These are phyloP conservation scores for Proctacanthus coquilletti DNA, from an alignment of 1,140 invertebrate genomes.

Conservation along the genomic window DNA sequence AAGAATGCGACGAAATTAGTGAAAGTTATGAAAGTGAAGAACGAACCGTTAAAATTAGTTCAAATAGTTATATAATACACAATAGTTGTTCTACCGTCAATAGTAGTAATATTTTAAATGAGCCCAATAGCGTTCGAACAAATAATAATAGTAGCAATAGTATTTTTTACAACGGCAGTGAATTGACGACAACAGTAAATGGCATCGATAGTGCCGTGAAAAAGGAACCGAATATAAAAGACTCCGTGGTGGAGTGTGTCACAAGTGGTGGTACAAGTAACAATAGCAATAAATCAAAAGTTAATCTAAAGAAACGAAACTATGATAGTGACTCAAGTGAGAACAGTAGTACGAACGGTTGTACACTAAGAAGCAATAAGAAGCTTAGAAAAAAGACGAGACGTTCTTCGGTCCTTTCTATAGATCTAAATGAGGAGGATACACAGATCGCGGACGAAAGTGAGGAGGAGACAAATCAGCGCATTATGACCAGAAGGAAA, in stretches of 20 bases:
- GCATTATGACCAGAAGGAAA: constrained; percentile 22
- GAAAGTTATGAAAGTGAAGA: background rate
- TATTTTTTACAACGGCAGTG: constrained; percentile 7
- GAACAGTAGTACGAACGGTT: constrained; percentile 16
- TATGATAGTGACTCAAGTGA: constrained; percentile 13
- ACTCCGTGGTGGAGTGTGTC: too few species aligned
- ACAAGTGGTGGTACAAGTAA: constrained; percentile 9
- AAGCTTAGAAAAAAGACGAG: constrained; percentile 40
- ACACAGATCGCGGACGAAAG: constrained; percentile 13
- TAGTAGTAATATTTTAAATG: too few species aligned
- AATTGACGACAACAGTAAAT: constrained; percentile 12
- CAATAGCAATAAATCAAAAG: constrained; percentile 11
- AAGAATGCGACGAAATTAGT: background rate
- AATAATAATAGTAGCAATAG: background rate
- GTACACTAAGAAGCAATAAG: constrained; percentile 30
- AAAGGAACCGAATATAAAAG: too few species aligned
- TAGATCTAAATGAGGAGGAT: constrained; percentile 55
- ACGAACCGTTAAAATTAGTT: background rate
- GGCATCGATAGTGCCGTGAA: constrained; percentile 8
- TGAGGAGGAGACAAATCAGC: constrained; percentile 6
- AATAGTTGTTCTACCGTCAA: too few species aligned
- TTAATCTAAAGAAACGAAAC: constrained; percentile 22
- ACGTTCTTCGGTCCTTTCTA: constrained; percentile 47
- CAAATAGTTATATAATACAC: background rate
- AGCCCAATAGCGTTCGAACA: too few species aligned